Evolutionary conservation across 2,888 invertebrate genomes (phyloP).

Genomic region (Drosophila meridiana): DNA sequence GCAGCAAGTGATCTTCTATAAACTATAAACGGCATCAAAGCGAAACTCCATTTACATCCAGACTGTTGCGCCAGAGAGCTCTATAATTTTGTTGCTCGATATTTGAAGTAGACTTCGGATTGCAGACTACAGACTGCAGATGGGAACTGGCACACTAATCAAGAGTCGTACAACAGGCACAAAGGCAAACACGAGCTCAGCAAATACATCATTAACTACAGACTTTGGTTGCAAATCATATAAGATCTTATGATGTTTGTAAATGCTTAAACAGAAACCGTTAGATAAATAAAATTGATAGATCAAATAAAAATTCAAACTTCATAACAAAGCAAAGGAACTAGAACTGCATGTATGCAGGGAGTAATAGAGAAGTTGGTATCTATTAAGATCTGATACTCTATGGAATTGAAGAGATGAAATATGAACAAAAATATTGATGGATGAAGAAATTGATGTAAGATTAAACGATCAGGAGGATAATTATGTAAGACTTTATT

Average conservation of each 20-base stretch:
- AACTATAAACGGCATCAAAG: conserved; percentile 48
- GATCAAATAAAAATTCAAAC: not conserved
- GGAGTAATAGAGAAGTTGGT: not conserved
- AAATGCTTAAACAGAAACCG: conserved; percentile 14
- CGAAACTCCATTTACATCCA: conserved; percentile 42
- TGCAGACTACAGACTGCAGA: conserved; percentile 3
- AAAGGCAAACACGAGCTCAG: conserved; percentile 40
- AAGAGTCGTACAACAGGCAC: conserved; percentile 12
- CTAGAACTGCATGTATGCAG: not conserved
- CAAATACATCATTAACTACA: conserved; percentile 25
- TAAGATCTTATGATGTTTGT: conserved; percentile 25
- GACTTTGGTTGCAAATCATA: conserved; percentile 11
- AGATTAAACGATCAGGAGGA: too few species aligned
- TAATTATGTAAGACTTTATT: too few species aligned
- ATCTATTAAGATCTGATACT: too few species aligned
- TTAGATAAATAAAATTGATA: conserved; percentile 10
- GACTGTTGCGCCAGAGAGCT: conserved; percentile 29
- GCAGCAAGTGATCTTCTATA: conserved; percentile 74
- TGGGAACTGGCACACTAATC: conserved; percentile 56
- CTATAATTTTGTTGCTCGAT: conserved; percentile 58
- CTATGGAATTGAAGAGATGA: not conserved
- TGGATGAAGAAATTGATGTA: too few species aligned
- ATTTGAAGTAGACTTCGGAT: conserved; percentile 29
- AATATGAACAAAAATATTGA: too few species aligned
- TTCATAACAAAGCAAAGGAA: not conserved